Conservation (phyloP, 2,888 invertebrate species). For the Seira sanloemensis region DNA sequence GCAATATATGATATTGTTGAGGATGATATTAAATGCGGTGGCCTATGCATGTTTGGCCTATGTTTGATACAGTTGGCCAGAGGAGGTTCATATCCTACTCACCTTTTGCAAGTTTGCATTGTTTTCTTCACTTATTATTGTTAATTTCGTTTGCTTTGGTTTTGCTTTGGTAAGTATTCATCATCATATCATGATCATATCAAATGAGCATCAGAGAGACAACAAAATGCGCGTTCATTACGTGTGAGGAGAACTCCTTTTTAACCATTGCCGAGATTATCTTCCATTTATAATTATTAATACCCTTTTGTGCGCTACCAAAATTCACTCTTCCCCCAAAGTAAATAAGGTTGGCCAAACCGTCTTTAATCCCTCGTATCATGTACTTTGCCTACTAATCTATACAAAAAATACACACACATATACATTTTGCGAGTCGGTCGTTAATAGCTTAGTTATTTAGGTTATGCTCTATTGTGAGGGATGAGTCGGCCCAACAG, state of each 20-base stretch:
- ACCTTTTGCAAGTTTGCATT: constrained; percentile 30
- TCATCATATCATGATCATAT: constrained; percentile 29
- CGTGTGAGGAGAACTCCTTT: constrained; percentile 20
- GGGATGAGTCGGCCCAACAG: constrained; percentile 52
- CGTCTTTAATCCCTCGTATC: constrained; percentile 28
- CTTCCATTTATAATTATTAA: constrained; percentile 43
- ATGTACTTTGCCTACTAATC: not conserved
- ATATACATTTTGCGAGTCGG: constrained; percentile 56
- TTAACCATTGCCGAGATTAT: constrained; percentile 57
- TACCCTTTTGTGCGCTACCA: not conserved
- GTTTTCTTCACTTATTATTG: constrained; percentile 45
- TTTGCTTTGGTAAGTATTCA: constrained; percentile 35
- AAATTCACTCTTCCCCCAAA: not conserved
- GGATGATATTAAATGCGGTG: not conserved
- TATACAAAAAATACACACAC: constrained; percentile 20
- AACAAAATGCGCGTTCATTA: not conserved
- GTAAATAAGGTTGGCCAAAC: constrained; percentile 57
- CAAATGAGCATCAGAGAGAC: not conserved
- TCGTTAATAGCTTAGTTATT: constrained; percentile 56
- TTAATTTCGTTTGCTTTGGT: constrained; percentile 26
- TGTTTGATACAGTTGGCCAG: constrained; percentile 37
- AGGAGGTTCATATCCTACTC: constrained; percentile 55
- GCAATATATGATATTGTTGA: not conserved
- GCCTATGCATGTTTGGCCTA: not conserved
- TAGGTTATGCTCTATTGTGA: constrained; percentile 57